Evolutionary conservation across 2,797 vertebrate species (phyloP).

Genomic region (Rhinophrynus dorsalis): DNA sequence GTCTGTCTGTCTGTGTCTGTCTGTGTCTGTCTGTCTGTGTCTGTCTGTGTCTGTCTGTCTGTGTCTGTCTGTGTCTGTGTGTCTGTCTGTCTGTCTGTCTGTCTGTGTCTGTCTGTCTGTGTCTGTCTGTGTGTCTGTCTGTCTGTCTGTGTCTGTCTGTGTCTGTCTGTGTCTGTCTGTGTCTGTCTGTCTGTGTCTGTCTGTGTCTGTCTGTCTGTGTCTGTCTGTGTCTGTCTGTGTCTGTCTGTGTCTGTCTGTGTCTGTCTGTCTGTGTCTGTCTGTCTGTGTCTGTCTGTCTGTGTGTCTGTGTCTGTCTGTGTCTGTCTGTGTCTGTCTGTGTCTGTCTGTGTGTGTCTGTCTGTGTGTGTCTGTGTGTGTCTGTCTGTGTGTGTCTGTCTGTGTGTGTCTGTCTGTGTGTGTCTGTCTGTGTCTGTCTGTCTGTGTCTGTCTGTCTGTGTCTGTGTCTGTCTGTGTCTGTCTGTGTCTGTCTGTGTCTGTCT

Average conservation of each 20-base stretch:
- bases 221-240: not conserved
- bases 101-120: slow-evolving; percentile 59
- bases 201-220: not conserved
- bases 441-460: not conserved
- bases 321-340: slow-evolving; percentile 61
- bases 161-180: not conserved
- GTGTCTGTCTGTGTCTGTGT: slow-evolving; percentile 45
- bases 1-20: not conserved
- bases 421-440: not conserved
- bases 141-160: not conserved
- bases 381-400: not conserved
- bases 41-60: slow-evolving; percentile 5
- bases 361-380: not conserved
- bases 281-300: not conserved
- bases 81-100: slow-evolving; percentile 61
- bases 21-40: not conserved
- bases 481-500: not conserved
- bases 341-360: slow-evolving; percentile 44
- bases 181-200: not conserved
- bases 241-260: slow-evolving; percentile 37
- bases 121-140: slow-evolving; percentile 6
- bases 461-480: not conserved
- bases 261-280: slow-evolving; percentile 5
- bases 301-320: slow-evolving; percentile 15
- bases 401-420: not conserved